Conservation (phyloP, 35 echinoderm and acorn worm genomes). For the Apostichopus californicus region DNA sequence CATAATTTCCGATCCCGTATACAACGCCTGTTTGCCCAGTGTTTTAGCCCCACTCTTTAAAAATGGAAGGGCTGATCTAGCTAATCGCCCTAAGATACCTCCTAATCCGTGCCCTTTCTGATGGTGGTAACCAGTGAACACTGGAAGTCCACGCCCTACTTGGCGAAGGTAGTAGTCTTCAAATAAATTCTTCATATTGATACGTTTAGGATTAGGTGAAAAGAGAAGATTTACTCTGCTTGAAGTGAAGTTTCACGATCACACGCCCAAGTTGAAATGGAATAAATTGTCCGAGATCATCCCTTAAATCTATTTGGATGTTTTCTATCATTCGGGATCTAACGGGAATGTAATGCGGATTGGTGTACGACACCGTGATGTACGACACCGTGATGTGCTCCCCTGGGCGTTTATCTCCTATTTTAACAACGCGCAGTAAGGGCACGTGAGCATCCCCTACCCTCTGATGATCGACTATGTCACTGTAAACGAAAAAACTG, state of each 20-base stretch:
- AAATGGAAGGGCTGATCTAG: neutral
- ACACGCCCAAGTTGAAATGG: slow-evolving; percentile 65
- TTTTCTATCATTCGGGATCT: too few relatives aligned
- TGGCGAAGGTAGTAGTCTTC: slow-evolving; percentile 44
- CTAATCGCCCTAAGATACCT: neutral
- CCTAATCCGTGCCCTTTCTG: too few relatives aligned
- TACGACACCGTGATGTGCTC: too few relatives aligned
- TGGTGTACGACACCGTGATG: too few relatives aligned
- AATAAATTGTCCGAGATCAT: neutral
- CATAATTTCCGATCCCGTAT: neutral
- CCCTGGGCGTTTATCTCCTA: neutral
- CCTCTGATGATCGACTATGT: too few relatives aligned
- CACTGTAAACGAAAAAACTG: too few relatives aligned
- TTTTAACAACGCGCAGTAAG: too few relatives aligned
- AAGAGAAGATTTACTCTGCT: neutral
- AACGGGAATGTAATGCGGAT: too few relatives aligned
- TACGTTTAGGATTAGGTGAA: slow-evolving; percentile 5
- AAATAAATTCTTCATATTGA: slow-evolving; percentile 11
- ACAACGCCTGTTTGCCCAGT: neutral
- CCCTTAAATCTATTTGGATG: too few relatives aligned
- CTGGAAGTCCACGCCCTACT: too few relatives aligned
- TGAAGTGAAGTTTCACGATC: neutral
- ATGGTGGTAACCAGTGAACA: too few relatives aligned
- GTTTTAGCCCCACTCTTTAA: neutral
- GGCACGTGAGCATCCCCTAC: too few relatives aligned